Evolutionary conservation across 2,797 vertebrate species (phyloP), one percentile per base, ranked within the genome.

Genomic region (Sebastes matsubarae): DNA sequence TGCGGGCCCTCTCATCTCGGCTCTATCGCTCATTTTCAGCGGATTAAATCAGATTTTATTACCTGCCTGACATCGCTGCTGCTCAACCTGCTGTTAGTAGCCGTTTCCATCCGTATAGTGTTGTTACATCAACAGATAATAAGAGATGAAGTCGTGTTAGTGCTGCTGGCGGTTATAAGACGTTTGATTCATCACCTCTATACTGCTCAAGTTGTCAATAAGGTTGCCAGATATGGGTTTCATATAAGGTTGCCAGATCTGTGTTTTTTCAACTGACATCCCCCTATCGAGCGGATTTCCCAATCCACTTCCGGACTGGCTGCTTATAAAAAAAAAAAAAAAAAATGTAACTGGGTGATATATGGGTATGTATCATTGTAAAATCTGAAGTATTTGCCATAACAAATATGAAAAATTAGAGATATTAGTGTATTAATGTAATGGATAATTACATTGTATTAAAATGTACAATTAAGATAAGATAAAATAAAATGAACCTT

Each of bases 21-120:
- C 81, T 77, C 72, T 92, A 74, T 96, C 95, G 79, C 94, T 94
- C 96, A 96, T 96, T 54, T 42, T 84, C 88, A 8, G 82, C 72
- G 29, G 78, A 30, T 77, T 34, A 68, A 24, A 22, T 75, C 36
- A 38, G 36, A 38, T 38, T 38, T 2, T 0, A 38, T 38, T 38
- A 38, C 72, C 85, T 85, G 63, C 24, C 38, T 9, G 80, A 50
- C 92, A 94, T 92, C 2, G 42, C 72, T n/a, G 50, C 72, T 22
- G 55, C 5, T 58, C 25, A 27, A 18, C 52, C 34, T 27, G 50
- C 50, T 11, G 13, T 24, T 69, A 7, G 42, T 46, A 46, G 16
- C 16, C 36, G 22, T 25, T 4, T 34, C 27, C 63, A 30, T 27
- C 38, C 46, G n/a, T 14, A 38, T 38, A 38, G 36, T 2, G 1